These are phyloP conservation scores for Catocala sponsa DNA, from an alignment of 2,888 invertebrate genomes.

Conservation along the genomic window DNA sequence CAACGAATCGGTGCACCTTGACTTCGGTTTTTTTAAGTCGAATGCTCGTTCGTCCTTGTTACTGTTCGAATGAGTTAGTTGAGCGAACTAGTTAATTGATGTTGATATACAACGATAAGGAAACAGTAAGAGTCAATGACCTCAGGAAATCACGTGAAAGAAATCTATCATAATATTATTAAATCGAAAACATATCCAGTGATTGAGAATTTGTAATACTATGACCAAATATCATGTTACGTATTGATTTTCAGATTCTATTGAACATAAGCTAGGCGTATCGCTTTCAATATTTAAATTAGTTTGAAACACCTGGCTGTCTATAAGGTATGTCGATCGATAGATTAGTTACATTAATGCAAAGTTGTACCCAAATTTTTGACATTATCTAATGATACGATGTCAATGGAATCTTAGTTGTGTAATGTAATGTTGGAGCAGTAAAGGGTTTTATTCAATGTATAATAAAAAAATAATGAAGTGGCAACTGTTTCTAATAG, in stretches of 20 bases:
- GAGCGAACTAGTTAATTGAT: constrained; percentile 27
- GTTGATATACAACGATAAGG: constrained; percentile 34
- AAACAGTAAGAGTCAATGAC: constrained; percentile 32
- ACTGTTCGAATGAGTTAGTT: constrained; percentile 25
- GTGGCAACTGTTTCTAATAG: constrained; percentile 25
- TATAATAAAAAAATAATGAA: constrained; percentile 24
- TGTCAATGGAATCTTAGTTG: too few species aligned
- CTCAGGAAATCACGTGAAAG: constrained; percentile 6
- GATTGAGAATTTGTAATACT: not conserved
- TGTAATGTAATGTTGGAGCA: not conserved
- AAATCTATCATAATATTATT: not conserved
- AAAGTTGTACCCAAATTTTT: not conserved
- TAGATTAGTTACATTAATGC: not conserved
- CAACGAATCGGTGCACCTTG: constrained; percentile 52
- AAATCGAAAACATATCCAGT: not conserved
- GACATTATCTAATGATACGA: not conserved
- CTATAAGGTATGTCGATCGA: not conserved
- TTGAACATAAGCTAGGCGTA: not conserved
- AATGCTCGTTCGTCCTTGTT: constrained; percentile 21
- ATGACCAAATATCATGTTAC: not conserved
- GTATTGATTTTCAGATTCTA: not conserved
- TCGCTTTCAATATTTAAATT: constrained; percentile 17
- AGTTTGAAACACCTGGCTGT: constrained; percentile 7
- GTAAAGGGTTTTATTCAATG: constrained; percentile 14
- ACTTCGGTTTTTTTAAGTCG: constrained; percentile 40